Evolutionary conservation across 37 sponge, comb jelly and placozoan species (phyloP), one percentile per base, ranked within the genome.

Genomic region (Chondrilla cf. caribensis): DNA sequence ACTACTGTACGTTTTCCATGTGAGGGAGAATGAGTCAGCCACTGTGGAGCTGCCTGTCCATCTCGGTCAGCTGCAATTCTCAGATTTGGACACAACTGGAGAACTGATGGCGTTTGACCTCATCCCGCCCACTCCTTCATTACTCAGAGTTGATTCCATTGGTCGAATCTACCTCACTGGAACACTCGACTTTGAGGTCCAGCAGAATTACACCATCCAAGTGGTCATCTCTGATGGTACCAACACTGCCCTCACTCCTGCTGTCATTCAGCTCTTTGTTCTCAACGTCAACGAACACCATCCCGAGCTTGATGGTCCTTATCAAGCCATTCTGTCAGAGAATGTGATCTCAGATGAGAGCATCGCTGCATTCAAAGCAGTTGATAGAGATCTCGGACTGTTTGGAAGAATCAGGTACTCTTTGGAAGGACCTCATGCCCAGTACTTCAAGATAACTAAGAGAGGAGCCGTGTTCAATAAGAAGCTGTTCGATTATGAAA

Each of bases 211-310:
- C 43, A 58, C 15, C 26, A 66, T 89, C 44, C 31, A 37, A 17
- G 82, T 82, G 25, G 35, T 21, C 1, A 76, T 89, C n/a, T 54
- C 86, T 36, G 90, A 89, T 82, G 90, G 90, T 24, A 22, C 25
- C 9, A 64, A 89, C 44, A 57, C 0, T 41, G 90, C 83, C 25
- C n/a, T 40, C 2, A 18, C 51, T 8, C 36, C 31, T 33, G 90
- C 90, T 2, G 68, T 58, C 38, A 64, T 89, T 6, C 65, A 60
- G 3, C 33, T 89, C 6, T 58, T 80, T 66, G 33, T 89, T 58
- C 14, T 85, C 37, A 89, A 89, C 78, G 82, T 85, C 33, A 89
- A 89, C 29, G 90, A 89, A 43, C 78, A 58, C 62, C 60, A 65
- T 22, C 90, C 90, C 22, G 65, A 25, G 19, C 19, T 58, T 2